Base-by-base conservation (phyloP, 2,113 vertebrate genomes). In the Regulus satrapa region DNA sequence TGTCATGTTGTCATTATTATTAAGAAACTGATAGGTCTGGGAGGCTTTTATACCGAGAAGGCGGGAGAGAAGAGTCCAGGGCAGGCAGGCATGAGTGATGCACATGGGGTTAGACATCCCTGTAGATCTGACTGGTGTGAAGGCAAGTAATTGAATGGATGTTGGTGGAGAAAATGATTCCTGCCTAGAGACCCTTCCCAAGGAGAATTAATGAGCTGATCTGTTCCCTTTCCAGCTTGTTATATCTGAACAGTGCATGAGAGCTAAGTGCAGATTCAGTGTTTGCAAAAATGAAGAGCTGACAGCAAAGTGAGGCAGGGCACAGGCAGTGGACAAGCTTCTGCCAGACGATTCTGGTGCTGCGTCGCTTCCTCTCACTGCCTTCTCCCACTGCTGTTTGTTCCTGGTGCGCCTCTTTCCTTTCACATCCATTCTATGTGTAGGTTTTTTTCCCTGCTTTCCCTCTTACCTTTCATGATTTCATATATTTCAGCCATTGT, bases 1-100 rank as follows among this genome's bases (percentile, higher is more conserved):
- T 97, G 95, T 95, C 94, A 96, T 97, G 81, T 91, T 94, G 94
- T 94, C 97, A 91, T 96, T 94, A 89, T 94, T 95, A 91, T 82
- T 95, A 95, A 83, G 91, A 89, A 96, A 92, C 24, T 1, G 58
- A 96, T 94, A 90, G 88, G 84, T 96, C 95, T 95, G 74, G 58
- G 92, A 95, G 96, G 93, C 92, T 95, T 95, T 88, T 96, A 62
- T 68, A 64, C 72, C 1, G 12, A 87, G 68, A 79, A 94, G 52
- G 31, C 61, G 2, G 73, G 78, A 97, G 84, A 92, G 72, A 83
- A 71, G 75, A 77, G 93, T 96, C 83, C 85, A 59, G 88, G 40
- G 90, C 93, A 95, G 85, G 89, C 90, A 96, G 89, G 84, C 88
- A 87, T 94, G 97, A 97, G 96, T 95, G 94, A 74, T 95, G 94